Conservation (phyloP, 2,113 vertebrate species). For the Arenaria interpres region DNA sequence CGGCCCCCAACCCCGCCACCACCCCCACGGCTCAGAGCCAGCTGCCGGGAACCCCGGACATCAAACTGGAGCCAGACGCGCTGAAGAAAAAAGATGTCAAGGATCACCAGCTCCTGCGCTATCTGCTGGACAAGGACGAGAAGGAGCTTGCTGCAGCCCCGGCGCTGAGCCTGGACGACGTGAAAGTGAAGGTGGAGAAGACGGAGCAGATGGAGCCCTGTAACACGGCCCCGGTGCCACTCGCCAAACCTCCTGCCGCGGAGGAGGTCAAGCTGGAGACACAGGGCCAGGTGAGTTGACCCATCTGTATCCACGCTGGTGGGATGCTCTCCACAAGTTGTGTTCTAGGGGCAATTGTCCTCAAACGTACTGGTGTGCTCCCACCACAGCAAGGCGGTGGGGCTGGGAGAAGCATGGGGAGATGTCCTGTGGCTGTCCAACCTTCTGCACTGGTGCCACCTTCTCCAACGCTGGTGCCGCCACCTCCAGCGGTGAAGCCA, state of each 20-base stretch:
- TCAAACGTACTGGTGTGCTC: neutral
- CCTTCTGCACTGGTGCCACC: neutral
- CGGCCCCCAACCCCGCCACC: neutral
- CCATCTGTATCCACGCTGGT: neutral
- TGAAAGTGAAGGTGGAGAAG: slow-evolving; percentile 90
- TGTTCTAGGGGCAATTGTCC: neutral
- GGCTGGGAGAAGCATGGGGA: neutral
- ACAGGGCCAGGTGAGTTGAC: slow-evolving; percentile 74
- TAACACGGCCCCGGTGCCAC: slow-evolving; percentile 67
- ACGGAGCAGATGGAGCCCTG: slow-evolving; percentile 71
- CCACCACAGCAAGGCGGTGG: neutral
- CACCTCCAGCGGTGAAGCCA: neutral
- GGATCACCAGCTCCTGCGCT: slow-evolving; percentile 93
- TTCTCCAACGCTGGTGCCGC: neutral
- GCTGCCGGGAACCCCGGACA: slow-evolving; percentile 16
- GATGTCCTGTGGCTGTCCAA: neutral
- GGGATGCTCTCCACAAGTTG: neutral
- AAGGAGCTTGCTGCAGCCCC: slow-evolving; percentile 86
- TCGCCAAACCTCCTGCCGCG: slow-evolving; percentile 55
- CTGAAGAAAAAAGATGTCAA: slow-evolving; percentile 85
- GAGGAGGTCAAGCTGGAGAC: slow-evolving; percentile 77
- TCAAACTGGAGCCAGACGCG: slow-evolving; percentile 70
- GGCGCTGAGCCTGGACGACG: slow-evolving; percentile 87
- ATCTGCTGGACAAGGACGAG: slow-evolving; percentile 93
- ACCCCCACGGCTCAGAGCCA: slow-evolving; percentile 54